Conservation (phyloP, 2,797 vertebrate genomes). For the Acrocephalus scirpaceus region DNA sequence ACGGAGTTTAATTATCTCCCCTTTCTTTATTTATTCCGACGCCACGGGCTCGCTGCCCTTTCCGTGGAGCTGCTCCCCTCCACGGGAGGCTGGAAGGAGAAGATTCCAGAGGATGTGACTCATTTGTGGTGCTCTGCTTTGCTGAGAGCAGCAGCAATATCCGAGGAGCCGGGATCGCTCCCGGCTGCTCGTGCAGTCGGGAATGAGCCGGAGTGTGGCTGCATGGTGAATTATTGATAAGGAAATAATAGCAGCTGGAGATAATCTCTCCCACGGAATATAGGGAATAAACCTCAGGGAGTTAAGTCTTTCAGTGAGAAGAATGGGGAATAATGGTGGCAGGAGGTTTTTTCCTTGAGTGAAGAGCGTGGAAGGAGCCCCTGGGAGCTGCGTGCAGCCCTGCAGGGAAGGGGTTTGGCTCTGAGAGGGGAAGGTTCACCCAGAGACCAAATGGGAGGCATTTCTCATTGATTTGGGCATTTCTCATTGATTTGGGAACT, state of each 20-base stretch:
- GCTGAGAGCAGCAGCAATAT: neutral
- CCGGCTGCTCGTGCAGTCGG: neutral
- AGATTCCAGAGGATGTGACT: slow-evolving; percentile 35
- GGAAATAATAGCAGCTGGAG: neutral
- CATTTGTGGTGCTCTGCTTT: neutral
- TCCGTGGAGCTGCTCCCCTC: neutral
- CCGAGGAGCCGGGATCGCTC: neutral
- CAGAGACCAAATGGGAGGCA: too few species aligned
- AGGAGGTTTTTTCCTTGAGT: neutral
- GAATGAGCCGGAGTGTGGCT: neutral
- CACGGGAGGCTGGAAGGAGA: neutral
- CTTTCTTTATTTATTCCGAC: neutral
- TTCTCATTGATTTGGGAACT: too few species aligned
- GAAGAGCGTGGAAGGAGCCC: rapidly evolving
- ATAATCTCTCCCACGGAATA: neutral
- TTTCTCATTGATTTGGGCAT: neutral
- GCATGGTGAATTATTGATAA: slow-evolving; percentile 48
- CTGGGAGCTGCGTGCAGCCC: rapidly evolving
- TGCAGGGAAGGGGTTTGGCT: neutral
- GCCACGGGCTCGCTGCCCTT: neutral
- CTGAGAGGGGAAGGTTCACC: too few species aligned
- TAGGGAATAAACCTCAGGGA: neutral
- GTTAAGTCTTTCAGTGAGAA: neutral
- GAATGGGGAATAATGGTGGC: neutral
- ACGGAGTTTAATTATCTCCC: neutral